phyloP scores from a whole-genome alignment of 1,140 invertebrate genomes.

The Drosophila melanica region DNA sequence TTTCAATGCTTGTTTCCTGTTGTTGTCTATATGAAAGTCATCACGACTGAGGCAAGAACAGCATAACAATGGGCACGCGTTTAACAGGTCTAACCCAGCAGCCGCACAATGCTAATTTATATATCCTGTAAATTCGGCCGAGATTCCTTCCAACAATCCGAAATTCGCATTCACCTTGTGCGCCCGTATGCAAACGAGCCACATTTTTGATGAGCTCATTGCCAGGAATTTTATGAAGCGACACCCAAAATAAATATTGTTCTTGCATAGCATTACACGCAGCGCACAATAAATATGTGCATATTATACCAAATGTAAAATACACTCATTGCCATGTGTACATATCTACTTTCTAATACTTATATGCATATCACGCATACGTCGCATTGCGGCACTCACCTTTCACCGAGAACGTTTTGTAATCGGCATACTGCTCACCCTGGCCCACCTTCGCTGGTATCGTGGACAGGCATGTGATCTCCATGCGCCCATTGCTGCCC shows the following conservation, averaged over 20 bases:
- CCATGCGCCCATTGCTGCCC: conserved; percentile 87
- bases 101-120: conserved; percentile 74
- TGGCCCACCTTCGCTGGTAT: conserved; percentile 88
- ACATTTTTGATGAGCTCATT: conserved; percentile 77
- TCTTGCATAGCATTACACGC: conserved; percentile 61
- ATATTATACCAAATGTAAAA: neutral
- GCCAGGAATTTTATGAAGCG: conserved; percentile 52
- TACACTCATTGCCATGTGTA: conserved; percentile 2
- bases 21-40: conserved; percentile 17
- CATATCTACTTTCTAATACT: conserved; percentile 24
- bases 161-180: conserved; percentile 52
- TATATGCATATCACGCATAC: conserved; percentile 69
- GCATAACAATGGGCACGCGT: conserved; percentile 28
- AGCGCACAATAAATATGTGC: conserved; percentile 51
- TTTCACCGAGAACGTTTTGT: conserved; percentile 87
- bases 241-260: conserved; percentile 66
- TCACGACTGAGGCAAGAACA: conserved; percentile 2
- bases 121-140: conserved; percentile 64
- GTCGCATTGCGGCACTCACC: conserved; percentile 85
- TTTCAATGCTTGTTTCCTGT: conserved; percentile 8
- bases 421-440: conserved; percentile 88
- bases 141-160: conserved; percentile 66
- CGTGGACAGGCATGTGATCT: conserved; percentile 89
- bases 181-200: conserved; percentile 28
- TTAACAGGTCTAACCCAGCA: conserved; percentile 20